A percentile compares a stretch with the other conserved stretches of the same genome.
These are phyloP conservation scores for Tichodroma muraria DNA, from an alignment of 2,113 vertebrate species.

Conservation along the genomic window DNA sequence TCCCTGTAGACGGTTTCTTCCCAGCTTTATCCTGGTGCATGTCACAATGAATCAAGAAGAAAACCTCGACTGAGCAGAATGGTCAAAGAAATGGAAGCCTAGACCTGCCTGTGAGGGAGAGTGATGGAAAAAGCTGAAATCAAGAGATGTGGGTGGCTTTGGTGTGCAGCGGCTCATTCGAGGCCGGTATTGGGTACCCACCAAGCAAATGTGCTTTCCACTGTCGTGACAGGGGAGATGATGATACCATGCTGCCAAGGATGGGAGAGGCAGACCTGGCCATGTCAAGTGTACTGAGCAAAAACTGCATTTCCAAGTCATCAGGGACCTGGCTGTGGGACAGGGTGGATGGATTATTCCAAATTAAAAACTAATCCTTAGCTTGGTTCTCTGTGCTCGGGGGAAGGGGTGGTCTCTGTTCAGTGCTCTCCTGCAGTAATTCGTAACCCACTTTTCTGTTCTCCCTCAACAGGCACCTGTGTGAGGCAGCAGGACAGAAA, in stretches of 20 bases:
- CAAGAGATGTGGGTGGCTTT: neutral
- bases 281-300: fast-evolving
- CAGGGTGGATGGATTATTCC: neutral
- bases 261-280: no score
- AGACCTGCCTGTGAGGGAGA: neutral
- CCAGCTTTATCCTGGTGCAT: neutral
- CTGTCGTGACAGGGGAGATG: fast-evolving
- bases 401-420: neutral
- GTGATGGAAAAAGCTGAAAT: neutral
- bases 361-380: neutral
- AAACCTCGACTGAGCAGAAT: neutral
- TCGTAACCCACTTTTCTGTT: neutral
- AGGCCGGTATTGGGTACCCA: fast-evolving
- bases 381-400: fast-evolving
- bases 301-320: neutral
- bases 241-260: fast-evolving
- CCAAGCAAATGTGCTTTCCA: neutral
- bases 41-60: neutral
- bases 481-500: constrained; percentile 66
- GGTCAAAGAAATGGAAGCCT: neutral
- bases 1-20: fast-evolving
- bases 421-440: neutral
- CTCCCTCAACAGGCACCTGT: constrained; percentile 29
- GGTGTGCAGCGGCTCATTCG: fast-evolving
- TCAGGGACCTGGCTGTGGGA: neutral